Conservation (phyloP, 2,888 invertebrate genomes). For the Cerceris ruficornis region DNA sequence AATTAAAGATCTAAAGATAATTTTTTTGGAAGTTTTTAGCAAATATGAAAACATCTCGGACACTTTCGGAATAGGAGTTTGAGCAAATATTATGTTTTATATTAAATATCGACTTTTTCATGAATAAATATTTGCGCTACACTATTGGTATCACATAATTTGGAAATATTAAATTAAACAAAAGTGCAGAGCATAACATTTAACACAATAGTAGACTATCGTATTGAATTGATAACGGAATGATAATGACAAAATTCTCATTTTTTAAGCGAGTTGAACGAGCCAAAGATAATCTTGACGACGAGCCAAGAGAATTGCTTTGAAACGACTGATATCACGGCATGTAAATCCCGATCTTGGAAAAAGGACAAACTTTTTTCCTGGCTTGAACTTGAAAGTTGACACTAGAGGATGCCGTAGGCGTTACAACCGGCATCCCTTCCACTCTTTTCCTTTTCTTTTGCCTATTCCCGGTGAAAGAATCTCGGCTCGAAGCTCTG, state of each 20-base stretch:
- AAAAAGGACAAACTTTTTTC: constrained; percentile 38
- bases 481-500: constrained; percentile 49
- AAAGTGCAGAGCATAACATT: too few species aligned
- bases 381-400: constrained; percentile 64
- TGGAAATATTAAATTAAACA: too few species aligned
- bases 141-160: too few species aligned
- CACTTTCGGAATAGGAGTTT: too few species aligned
- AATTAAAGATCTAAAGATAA: too few species aligned
- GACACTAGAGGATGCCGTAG: constrained; percentile 55
- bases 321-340: neutral
- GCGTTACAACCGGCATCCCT: constrained; percentile 36
- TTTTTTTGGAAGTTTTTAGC: too few species aligned
- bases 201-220: too few species aligned
- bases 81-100: too few species aligned
- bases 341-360: neutral
- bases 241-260: neutral
- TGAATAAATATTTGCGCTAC: too few species aligned
- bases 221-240: neutral
- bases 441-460: constrained; percentile 17
- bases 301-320: constrained; percentile 19
- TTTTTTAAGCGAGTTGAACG: neutral
- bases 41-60: too few species aligned
- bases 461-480: constrained; percentile 42
- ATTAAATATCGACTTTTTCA: too few species aligned
- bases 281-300: neutral